These are phyloP conservation scores for Notocelia uddmanniana DNA, from an alignment of 2,888 invertebrate genomes.

Conservation along the genomic window DNA sequence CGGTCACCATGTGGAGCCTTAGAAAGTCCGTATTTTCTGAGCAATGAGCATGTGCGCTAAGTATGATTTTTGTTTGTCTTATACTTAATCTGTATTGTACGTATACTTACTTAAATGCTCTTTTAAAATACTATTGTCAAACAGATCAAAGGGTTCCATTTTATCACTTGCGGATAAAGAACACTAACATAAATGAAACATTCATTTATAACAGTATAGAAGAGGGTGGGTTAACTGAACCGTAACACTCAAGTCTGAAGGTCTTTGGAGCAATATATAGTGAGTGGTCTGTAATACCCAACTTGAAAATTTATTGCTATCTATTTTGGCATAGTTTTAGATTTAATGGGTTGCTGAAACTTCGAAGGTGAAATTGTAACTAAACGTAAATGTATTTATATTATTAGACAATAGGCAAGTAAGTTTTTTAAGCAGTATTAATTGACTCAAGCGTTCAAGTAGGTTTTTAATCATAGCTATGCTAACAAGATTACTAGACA, in stretches of 20 bases:
- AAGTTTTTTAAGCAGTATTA: no score
- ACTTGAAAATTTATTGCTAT: slow-evolving; percentile 34
- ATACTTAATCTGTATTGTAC: no score
- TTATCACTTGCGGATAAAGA: slow-evolving; percentile 5
- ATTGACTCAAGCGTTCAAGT: no score
- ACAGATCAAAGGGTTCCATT: neutral
- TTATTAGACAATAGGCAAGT: neutral
- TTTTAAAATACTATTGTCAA: no score
- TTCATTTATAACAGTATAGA: slow-evolving; percentile 1
- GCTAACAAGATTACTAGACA: no score
- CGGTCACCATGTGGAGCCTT: no score
- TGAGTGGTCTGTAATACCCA: slow-evolving; percentile 31
- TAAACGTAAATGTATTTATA: slow-evolving; percentile 9
- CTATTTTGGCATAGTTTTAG: slow-evolving; percentile 33
- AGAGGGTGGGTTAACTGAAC: slow-evolving; percentile 25
- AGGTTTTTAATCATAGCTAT: no score
- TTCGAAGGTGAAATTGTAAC: slow-evolving; percentile 28
- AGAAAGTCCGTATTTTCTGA: no score
- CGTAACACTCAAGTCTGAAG: slow-evolving; percentile 23
- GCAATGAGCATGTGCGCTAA: no score
- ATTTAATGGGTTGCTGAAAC: slow-evolving; percentile 31
- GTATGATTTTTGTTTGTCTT: no score
- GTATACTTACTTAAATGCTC: no score
- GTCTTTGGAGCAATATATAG: slow-evolving; percentile 27
- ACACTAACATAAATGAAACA: slow-evolving; percentile 11